A percentile compares a stretch with the other conserved stretches of the same genome.
Evolutionary conservation across 2,888 invertebrate species (phyloP).

Genomic region (Meta bourneti): DNA sequence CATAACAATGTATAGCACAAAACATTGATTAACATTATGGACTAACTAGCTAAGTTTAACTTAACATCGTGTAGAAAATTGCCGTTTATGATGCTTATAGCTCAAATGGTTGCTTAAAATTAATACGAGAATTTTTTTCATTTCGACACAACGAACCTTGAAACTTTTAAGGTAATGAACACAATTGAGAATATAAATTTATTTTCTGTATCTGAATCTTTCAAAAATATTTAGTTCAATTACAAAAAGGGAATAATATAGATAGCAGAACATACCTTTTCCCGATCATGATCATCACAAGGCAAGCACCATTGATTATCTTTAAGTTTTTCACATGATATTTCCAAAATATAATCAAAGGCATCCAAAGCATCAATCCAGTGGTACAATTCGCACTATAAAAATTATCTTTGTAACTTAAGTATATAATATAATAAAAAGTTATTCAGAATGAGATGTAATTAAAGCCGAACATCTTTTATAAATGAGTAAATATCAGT

Average conservation of each 20-base stretch:
- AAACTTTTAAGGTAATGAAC: too few species aligned
- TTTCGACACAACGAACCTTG: too few species aligned
- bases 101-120: too few species aligned
- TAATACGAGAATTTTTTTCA: too few species aligned
- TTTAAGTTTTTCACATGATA: conserved; percentile 84
- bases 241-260: not conserved
- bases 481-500: too few species aligned
- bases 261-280: conserved; percentile 82
- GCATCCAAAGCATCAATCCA: conserved; percentile 92
- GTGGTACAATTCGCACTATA: conserved; percentile 88
- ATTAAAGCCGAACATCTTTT: not conserved
- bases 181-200: not conserved
- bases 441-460: not conserved
- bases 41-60: too few species aligned
- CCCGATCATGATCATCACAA: conserved; percentile 86
- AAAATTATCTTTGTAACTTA: not conserved
- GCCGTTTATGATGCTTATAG: too few species aligned
- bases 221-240: not conserved
- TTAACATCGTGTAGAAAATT: too few species aligned
- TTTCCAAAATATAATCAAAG: conserved; percentile 83
- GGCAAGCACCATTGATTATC: conserved; percentile 87
- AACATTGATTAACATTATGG: too few species aligned
- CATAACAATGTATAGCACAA: too few species aligned
- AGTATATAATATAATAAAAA: not conserved
- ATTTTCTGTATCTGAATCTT: not conserved